These are phyloP conservation scores for Salmo trutta DNA, from an alignment of 2,797 vertebrate genomes.

Conservation along the genomic window DNA sequence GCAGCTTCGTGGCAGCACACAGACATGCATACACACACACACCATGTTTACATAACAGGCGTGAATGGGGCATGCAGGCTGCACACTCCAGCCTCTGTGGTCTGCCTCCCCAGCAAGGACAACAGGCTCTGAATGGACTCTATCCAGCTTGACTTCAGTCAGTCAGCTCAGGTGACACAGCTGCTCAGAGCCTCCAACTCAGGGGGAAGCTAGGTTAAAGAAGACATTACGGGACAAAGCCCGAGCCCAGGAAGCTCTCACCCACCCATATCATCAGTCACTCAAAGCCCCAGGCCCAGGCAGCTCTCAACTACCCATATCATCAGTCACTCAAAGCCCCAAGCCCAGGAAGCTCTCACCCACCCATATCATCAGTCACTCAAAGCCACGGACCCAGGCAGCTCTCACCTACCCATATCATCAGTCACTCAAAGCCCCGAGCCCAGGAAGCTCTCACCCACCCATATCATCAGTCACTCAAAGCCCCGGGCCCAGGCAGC, in stretches of 20 bases:
- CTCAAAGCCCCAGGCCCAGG: neutral
- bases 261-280: neutral
- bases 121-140: conserved; percentile 44
- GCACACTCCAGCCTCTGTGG: conserved; percentile 44
- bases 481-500: no score
- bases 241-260: neutral
- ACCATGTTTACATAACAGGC: conserved; percentile 43
- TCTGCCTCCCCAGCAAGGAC: conserved; percentile 19
- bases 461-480: no score
- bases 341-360: no score
- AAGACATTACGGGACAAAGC: conserved; percentile 8
- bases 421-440: no score
- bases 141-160: conserved; percentile 26
- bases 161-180: conserved; percentile 32
- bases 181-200: conserved; percentile 19
- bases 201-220: conserved; percentile 14
- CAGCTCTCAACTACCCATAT: no score
- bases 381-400: no score
- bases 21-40: neutral
- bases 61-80: conserved; percentile 31
- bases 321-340: no score
- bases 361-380: no score
- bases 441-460: no score
- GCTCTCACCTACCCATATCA: no score
- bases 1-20: conserved; percentile 9